Conservation (phyloP, 1,140 invertebrate species). For the Homalodisca vitripennis region DNA sequence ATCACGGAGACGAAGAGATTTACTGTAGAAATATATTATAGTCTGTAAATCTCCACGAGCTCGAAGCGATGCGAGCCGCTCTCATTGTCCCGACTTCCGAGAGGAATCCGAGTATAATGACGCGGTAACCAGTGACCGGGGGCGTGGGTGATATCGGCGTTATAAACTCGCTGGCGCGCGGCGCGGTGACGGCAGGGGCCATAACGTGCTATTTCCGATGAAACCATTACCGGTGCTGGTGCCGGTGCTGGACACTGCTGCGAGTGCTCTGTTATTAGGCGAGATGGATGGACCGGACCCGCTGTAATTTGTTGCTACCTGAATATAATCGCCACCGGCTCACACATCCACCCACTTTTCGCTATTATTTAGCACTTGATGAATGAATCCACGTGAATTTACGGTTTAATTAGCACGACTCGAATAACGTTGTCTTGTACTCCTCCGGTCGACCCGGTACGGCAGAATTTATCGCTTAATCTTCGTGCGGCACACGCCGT, state of each 20-base stretch:
- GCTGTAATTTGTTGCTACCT: constrained; percentile 24
- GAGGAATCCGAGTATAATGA: no score
- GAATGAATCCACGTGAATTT: constrained; percentile 15
- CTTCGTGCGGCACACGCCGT: not conserved
- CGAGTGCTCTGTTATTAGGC: not conserved
- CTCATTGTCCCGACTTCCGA: no score
- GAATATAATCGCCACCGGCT: constrained; percentile 13
- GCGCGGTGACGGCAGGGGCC: no score
- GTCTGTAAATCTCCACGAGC: no score
- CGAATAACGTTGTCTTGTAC: not conserved
- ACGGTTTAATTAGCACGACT: not conserved
- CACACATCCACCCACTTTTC: constrained; percentile 8
- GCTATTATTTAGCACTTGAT: not conserved
- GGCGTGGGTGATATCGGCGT: no score
- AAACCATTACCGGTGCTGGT: constrained; percentile 16
- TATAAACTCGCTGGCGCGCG: no score
- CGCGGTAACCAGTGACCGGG: no score
- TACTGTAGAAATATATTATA: no score
- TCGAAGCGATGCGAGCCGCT: no score
- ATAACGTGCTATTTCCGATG: constrained; percentile 13
- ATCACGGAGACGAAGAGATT: no score
- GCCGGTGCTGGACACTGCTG: constrained; percentile 3
- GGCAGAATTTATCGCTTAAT: constrained; percentile 13
- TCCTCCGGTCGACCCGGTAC: not conserved
- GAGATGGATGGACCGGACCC: constrained; percentile 11